Conservation (phyloP, 2,888 invertebrate species). For the Drosophila parthenogenetica region DNA sequence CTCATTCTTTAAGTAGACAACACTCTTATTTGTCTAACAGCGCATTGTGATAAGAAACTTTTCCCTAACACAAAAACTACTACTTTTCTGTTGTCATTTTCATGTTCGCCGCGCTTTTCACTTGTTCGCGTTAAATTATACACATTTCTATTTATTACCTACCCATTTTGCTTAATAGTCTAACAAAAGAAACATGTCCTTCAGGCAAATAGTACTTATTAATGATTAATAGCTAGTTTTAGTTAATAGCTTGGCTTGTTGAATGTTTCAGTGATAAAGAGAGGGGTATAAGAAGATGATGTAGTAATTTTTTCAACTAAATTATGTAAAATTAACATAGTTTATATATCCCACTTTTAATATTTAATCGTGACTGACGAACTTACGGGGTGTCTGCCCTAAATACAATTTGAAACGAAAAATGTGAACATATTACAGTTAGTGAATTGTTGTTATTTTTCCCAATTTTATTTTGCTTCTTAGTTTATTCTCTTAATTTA, state of each 20-base stretch:
- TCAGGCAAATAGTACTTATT: neutral
- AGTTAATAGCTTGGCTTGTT: neutral
- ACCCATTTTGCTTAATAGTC: constrained; percentile 3
- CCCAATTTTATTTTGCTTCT: too few relatives aligned
- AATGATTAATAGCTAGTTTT: neutral
- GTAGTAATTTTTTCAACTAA: too few relatives aligned
- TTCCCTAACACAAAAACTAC: constrained; percentile 48
- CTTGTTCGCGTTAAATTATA: constrained; percentile 36
- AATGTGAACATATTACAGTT: too few relatives aligned
- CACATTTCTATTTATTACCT: constrained; percentile 7
- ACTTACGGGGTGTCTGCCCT: too few relatives aligned
- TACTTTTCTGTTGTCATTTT: constrained; percentile 62
- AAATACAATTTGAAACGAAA: too few relatives aligned
- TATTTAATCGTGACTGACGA: too few relatives aligned
- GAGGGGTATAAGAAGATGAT: too few relatives aligned
- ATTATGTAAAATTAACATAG: too few relatives aligned
- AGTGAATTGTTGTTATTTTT: too few relatives aligned
- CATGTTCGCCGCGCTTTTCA: constrained; percentile 56
- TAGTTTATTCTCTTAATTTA: too few relatives aligned
- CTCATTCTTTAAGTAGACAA: neutral
- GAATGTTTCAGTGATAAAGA: too few relatives aligned
- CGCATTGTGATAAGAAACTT: constrained; percentile 62
- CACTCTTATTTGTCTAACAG: constrained; percentile 51
- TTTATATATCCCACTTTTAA: too few relatives aligned
- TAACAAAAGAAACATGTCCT: neutral